phyloP scores from a whole-genome alignment of 2,888 invertebrate species.

The Cheiracanthium punctorium region DNA sequence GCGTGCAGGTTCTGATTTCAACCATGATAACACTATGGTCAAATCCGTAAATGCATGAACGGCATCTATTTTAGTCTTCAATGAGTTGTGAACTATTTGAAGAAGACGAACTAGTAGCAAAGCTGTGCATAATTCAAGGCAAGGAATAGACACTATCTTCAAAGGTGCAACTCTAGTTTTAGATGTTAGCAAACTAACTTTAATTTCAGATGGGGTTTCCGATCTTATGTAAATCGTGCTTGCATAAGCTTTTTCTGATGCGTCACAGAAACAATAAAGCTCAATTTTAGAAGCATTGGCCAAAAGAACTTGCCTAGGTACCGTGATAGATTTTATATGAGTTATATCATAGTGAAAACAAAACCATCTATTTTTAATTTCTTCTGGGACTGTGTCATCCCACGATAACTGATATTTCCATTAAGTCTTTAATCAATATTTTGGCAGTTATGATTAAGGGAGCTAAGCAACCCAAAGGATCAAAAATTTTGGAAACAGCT shows the following conservation, averaged over 20 bases:
- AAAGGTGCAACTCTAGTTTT: neutral
- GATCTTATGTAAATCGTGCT: conserved; percentile 1
- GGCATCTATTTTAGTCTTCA: neutral
- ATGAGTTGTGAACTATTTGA: neutral
- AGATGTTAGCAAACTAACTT: neutral
- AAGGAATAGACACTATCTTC: no score
- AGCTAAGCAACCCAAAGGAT: neutral
- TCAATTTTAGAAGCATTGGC: neutral
- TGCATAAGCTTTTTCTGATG: neutral
- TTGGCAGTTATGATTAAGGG: conserved; percentile 12
- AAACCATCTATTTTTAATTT: neutral
- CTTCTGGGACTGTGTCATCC: neutral
- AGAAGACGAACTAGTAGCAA: neutral
- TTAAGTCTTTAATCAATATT: conserved; percentile 19
- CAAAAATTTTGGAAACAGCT: conserved; percentile 3
- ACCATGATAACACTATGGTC: neutral
- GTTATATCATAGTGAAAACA: neutral
- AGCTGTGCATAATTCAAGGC: neutral
- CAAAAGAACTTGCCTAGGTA: neutral
- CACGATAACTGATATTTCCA: neutral
- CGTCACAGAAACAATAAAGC: conserved; percentile 20
- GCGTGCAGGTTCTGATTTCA: neutral
- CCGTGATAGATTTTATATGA: neutral
- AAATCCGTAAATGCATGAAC: neutral
- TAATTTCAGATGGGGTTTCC: neutral